A percentile compares a stretch with the other conserved stretches of the same genome.
Evolutionary conservation across 2,797 vertebrate genomes (phyloP).

Genomic region (Myotis pilosus): DNA sequence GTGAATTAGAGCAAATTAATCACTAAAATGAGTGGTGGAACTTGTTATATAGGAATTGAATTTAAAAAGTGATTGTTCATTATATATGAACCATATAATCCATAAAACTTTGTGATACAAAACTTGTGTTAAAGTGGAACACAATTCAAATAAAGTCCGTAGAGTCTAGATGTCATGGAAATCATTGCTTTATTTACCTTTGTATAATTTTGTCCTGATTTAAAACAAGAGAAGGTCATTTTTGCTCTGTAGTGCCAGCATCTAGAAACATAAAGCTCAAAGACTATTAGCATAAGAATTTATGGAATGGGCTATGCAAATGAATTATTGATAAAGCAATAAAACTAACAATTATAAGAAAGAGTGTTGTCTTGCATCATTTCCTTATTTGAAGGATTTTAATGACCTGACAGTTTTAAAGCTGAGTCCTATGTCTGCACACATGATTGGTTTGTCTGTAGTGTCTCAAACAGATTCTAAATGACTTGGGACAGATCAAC

Average conservation of each 20-base stretch:
- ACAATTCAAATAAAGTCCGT: not conserved
- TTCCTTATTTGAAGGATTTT: not conserved
- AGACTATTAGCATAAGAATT: rapidly evolving
- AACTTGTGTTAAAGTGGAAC: not conserved
- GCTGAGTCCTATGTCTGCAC: not conserved
- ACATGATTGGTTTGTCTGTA: not conserved
- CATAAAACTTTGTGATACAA: not conserved
- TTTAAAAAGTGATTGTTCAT: not conserved
- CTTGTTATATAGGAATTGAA: rapidly evolving
- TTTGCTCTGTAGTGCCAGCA: not conserved
- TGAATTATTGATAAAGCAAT: rapidly evolving
- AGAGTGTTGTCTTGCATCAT: rapidly evolving
- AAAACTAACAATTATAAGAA: not conserved
- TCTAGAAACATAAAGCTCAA: not conserved
- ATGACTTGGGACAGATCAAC: not conserved
- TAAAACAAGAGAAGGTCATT: not conserved
- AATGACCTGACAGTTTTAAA: not conserved
- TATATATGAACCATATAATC: not conserved
- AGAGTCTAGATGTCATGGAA: not conserved
- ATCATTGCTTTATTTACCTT: not conserved
- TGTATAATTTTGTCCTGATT: not conserved
- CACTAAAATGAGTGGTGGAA: not conserved
- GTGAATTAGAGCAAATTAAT: not conserved
- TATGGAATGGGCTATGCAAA: not conserved
- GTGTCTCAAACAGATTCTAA: not conserved